Evolutionary conservation across 2,113 vertebrate species (phyloP).

Genomic region (Eurystomus gularis): DNA sequence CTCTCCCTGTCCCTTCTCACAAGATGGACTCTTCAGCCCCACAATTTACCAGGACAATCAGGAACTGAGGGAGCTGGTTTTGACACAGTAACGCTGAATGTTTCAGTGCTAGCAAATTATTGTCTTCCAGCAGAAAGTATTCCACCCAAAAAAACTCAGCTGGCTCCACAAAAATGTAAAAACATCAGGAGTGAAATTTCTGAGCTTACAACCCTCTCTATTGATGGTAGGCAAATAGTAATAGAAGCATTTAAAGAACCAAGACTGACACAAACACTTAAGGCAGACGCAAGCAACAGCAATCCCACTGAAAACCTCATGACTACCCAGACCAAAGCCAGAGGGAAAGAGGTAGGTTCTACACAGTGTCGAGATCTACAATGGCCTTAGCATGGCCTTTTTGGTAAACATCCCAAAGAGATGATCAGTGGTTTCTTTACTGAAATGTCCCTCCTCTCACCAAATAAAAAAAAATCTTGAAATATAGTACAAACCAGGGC

Average conservation of each 20-base stretch:
- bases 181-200: not conserved
- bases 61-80: not conserved
- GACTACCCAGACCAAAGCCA: not conserved
- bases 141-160: not conserved
- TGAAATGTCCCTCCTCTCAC: not conserved
- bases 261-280: not conserved
- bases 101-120: not conserved
- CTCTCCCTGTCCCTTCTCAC: not conserved
- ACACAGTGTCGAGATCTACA: not conserved
- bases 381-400: not conserved
- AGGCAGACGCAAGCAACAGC: not conserved
- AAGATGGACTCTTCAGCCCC: not conserved
- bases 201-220: not conserved
- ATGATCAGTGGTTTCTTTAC: not conserved
- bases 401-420: not conserved
- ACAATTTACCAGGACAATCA: not conserved
- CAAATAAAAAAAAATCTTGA: not conserved
- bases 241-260: not conserved
- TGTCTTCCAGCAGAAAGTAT: not conserved
- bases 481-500: not conserved
- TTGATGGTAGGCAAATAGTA: not conserved
- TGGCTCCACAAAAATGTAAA: not conserved
- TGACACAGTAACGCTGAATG: not conserved
- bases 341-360: not conserved
- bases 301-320: not conserved